Evolutionary conservation across 2,113 vertebrate species (phyloP), one percentile per base, ranked within the genome.

Genomic region (Capra hircus): DNA sequence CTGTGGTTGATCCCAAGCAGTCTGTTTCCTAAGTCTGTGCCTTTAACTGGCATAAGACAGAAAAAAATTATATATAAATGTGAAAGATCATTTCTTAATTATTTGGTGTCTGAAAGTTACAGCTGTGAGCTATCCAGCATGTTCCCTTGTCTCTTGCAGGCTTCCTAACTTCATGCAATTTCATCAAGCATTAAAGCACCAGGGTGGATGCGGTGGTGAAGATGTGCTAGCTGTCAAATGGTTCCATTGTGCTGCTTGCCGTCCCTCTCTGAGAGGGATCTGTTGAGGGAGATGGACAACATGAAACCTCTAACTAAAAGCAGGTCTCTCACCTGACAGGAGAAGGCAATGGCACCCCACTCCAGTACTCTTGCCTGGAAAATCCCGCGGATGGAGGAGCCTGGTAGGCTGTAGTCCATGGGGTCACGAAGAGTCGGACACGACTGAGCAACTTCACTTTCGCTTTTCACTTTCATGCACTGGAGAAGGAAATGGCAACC

Each of bases 301-400:
- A 45, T 62, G 86, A 95, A 96, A 93, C 52, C 36, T 94, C 88
- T 96, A 97, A 96, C 57, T 88, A 95, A 96, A 96, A 92, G 52
- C 94, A 96, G 85, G 80, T 95, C 97, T 96, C 74, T 85, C 90
- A 88, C 78, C 50, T 96, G 81, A 88, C 90, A 86, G 10, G 57
- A 59, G 57, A 59, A 59, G 10, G 57, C 25, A 0, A 12, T 59
- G 57, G 57, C 57, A 59, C 57, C 57, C 57, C 2, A 27, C 57
- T 59, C 25, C 57, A 59, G 25, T 12, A 2, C 57, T 59, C 57
- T 59, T 59, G 57, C 57, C 57, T 59, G 57, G 57, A 59, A 12
- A 59, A 59, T 27, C 57, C 57, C 25, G 5, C 12, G 25, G 25
- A 27, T 0, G 7, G 53, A 55, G 53, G 53, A 55, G 53, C 57